Conservation (phyloP, 2,888 invertebrate species). For the Andrena camellia region DNA sequence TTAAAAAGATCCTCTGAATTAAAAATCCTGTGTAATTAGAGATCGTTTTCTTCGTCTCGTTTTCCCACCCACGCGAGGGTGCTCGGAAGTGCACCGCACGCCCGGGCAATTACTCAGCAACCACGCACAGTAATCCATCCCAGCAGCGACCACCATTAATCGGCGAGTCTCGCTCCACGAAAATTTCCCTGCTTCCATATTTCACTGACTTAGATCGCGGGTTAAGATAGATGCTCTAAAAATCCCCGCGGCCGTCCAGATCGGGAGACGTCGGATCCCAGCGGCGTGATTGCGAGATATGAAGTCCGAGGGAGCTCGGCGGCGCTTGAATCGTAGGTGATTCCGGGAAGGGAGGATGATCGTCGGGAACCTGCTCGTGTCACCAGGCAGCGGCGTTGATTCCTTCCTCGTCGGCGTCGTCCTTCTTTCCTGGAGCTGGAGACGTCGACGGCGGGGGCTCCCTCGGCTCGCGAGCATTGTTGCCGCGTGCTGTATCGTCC, state of each 20-base stretch:
- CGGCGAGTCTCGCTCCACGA: conserved; percentile 17
- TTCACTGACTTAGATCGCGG: conserved; percentile 45
- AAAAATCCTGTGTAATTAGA: not conserved
- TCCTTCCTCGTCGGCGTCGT: conserved; percentile 30
- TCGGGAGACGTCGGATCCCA: conserved; percentile 42
- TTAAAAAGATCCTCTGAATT: conserved; percentile 2
- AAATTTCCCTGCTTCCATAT: conserved; percentile 46
- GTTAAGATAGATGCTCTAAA: conserved; percentile 56
- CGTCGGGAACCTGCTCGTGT: conserved; percentile 31
- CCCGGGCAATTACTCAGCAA: conserved; percentile 44
- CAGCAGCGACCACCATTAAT: conserved; percentile 42
- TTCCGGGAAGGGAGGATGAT: conserved; percentile 47
- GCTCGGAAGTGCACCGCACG: not conserved
- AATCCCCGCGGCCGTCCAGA: conserved; percentile 38
- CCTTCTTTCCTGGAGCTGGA: conserved; percentile 45
- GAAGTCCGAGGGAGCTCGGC: conserved; percentile 32
- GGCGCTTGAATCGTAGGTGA: conserved; percentile 46
- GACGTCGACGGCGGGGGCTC: conserved; percentile 59
- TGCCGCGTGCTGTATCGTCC: conserved; percentile 66
- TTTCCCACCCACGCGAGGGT: not conserved
- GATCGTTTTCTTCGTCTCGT: not conserved
- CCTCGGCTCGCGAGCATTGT: conserved; percentile 65
- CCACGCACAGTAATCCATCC: conserved; percentile 33
- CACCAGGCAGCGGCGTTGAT: not conserved
- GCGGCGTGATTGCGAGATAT: conserved; percentile 49